phyloP scores from a whole-genome alignment of 2,113 vertebrate genomes.

The Phodopus roborovskii region DNA sequence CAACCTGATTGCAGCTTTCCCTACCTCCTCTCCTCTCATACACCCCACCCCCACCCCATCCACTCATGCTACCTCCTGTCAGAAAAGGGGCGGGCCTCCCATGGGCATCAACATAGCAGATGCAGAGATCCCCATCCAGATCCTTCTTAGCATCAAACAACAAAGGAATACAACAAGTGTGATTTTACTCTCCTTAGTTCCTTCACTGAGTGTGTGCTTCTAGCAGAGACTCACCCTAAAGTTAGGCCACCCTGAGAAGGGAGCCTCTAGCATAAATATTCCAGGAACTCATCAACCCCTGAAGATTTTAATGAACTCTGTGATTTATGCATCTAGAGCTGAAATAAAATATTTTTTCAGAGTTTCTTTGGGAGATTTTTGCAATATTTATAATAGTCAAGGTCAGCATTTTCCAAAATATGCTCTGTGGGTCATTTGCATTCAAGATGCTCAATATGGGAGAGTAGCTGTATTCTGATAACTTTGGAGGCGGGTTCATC shows the following conservation, averaged over 20 bases:
- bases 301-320: neutral
- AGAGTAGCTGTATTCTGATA: neutral
- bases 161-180: neutral
- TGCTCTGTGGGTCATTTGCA: neutral
- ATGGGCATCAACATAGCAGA: neutral
- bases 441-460: neutral
- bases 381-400: conserved; percentile 27
- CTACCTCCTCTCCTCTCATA: neutral
- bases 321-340: neutral
- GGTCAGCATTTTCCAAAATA: neutral
- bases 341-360: conserved; percentile 17
- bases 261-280: neutral
- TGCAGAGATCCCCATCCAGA: neutral
- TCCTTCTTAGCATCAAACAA: neutral
- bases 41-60: neutral
- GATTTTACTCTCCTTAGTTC: neutral
- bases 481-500: neutral
- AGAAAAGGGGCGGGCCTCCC: neutral
- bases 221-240: neutral
- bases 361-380: neutral
- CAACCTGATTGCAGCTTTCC: neutral
- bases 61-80: neutral
- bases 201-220: neutral
- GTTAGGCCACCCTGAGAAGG: neutral
- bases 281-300: neutral